These are phyloP conservation scores for Sipha flava DNA, from an alignment of 1,140 invertebrate genomes.

Conservation along the genomic window DNA sequence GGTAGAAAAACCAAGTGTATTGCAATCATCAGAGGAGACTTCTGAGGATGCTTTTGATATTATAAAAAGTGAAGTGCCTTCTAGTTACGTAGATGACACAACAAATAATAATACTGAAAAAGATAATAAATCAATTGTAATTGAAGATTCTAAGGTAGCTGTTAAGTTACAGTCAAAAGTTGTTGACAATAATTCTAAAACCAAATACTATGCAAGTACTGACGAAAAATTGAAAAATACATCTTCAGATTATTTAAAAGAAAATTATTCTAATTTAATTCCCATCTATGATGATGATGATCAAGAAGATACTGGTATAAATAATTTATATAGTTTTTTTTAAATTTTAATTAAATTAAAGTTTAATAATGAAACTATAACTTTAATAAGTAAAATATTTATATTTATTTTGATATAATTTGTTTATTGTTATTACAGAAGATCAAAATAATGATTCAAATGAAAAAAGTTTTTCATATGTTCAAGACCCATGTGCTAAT, in stretches of 20 bases:
- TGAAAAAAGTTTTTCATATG: background rate
- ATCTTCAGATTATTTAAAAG: background rate
- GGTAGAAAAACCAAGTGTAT: background rate
- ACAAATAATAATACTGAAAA: background rate
- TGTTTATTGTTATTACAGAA: background rate
- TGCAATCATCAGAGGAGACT: background rate
- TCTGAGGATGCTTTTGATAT: conserved; percentile 5
- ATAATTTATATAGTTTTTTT: background rate
- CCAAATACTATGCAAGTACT: background rate
- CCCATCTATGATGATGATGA: background rate
- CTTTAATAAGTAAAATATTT: background rate
- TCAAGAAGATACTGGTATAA: background rate
- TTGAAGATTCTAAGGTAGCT: background rate
- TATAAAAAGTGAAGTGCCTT: conserved; percentile 21
- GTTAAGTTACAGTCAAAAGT: background rate
- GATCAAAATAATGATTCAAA: background rate
- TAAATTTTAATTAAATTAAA: background rate
- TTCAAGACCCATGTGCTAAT: conserved; percentile 19
- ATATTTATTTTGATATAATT: background rate
- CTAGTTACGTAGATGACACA: background rate
- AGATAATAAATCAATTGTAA: background rate
- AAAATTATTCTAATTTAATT: background rate
- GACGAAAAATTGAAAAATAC: background rate
- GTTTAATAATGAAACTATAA: no score
- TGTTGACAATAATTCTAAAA: background rate